Evolutionary conservation across 2,888 invertebrate genomes (phyloP), one percentile per base, ranked within the genome.

Genomic region (Drosophila flavopinicola): DNA sequence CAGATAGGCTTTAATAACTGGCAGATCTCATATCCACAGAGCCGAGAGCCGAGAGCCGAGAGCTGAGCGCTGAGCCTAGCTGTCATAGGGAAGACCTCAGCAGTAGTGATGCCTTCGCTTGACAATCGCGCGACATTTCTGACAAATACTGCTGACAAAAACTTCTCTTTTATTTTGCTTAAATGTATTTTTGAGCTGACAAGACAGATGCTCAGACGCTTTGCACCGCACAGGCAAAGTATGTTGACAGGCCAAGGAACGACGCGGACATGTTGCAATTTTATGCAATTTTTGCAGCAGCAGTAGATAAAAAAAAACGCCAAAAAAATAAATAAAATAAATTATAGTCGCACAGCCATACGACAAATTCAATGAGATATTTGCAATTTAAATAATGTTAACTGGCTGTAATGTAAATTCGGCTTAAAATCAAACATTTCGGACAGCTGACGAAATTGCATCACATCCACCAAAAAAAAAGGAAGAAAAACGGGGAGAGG

Each of bases 331-430:
- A 59, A 59, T 57, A 66, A 79, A 77, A 84, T 70, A 84, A 78
- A 84, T 84, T 80, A 80, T 74, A 69, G 66, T 78, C 66, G 70
- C 75, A 49, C 75, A 80, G 66, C 72, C 71, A 53, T 63, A 61
- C 68, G 85, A 85, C 85, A 83, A 85, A 82, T 82, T 80, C 80
- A 79, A 79, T 83, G 58, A 57, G 68, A 74, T 70, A 83, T 83
- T 72, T 82, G 85, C 83, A 83, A 82, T 83, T 83, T 83, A 83
- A 83, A 83, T 83, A 84, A 77, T 83, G 57, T 66, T 66, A 70
- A 77, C 84, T 75, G 84, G 63, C 77, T 68, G 49, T 64, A 77
- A 72, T 77, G 72, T 45, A 60, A 45, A 63, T 69, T 52, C 48
- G 35, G 52, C 67, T 54, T 54, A 64, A 73, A 67, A 57, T 63